Percentiles rank a stretch among this genome's conserved stretches.
Conservation (phyloP, 2,888 invertebrate genomes). For the Standfussiana lucernea region DNA sequence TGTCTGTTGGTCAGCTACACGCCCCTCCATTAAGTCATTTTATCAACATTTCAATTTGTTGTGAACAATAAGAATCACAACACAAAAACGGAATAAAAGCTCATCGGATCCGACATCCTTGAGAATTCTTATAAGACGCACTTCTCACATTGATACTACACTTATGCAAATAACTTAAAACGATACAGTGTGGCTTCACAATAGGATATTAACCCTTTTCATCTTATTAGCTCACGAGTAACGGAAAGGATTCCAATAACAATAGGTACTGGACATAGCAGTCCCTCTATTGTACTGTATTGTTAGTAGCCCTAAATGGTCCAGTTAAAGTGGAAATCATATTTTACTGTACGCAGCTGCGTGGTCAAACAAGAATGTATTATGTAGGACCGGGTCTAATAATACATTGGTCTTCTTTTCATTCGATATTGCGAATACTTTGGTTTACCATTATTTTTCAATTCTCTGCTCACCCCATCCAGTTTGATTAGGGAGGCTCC, state of each 20-base stretch:
- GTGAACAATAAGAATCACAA: not conserved
- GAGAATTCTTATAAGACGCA: not conserved
- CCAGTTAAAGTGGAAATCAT: not conserved
- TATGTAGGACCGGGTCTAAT: not conserved
- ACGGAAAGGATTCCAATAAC: not conserved
- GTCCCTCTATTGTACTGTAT: not conserved
- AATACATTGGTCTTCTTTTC: not conserved
- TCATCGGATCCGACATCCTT: not conserved
- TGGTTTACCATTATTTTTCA: not conserved
- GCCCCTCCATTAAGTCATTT: not conserved
- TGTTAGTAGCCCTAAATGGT: not conserved
- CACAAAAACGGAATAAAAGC: not conserved
- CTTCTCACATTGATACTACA: not conserved
- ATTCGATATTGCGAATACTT: not conserved
- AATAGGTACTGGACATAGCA: not conserved
- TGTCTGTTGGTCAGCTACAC: not conserved
- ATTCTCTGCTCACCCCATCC: not conserved
- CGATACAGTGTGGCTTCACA: not conserved
- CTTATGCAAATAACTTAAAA: not conserved
- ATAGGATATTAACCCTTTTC: not conserved
- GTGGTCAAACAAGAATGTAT: not conserved
- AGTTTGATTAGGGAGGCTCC: not conserved
- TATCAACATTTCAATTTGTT: not conserved
- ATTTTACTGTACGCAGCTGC: not conserved
- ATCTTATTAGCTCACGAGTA: not conserved